Evolutionary conservation across 2,888 invertebrate species (phyloP), one percentile per base, ranked within the genome.

Genomic region (Lissonota sp.): DNA sequence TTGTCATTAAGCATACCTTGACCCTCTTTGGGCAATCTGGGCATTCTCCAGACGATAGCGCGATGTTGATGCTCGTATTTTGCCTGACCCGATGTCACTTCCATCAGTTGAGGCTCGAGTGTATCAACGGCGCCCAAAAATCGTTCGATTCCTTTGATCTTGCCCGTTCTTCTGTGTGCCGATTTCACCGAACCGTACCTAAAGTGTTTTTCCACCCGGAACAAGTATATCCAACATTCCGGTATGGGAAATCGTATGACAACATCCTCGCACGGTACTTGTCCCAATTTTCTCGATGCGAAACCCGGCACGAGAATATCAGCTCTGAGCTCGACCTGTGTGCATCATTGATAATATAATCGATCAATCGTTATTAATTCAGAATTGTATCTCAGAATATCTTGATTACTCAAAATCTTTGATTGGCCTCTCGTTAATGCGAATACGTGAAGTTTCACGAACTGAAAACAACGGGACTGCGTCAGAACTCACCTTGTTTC

Each of bases 1-100:
- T 62, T 42, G 57, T 64, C 42, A 74, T 63, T 37, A 57, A 26
- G 12, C 73, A 84, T 85, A 98, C 99, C 99, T 95, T 99, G 99
- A 85, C 99, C 99, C 93, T 99, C 98, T 93, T 99, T 99, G 73
- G 99, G 99, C 88, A 99, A 94, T 70, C 99, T 94, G 6, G 98
- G 97, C 94, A 99, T 99, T 87, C 99, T 95, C 99, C 99, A 99
- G 42, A 99, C 99, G 87, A 99, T 97, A 78, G 99, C 96, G 84
- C 97, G 95, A 93, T 99, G 99, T 91, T 99, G 98, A 93, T 99
- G 99, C 93, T 99, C 99, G 93, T 99, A 99, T 93, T 99, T 99
- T 76, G 99, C 99, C 92, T 98, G 96, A 63, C 98, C 99, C 0
- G 98, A 98, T 8, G 99, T 99, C 6, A 98, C 98, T 93, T 99